Conservation (phyloP, 64 coral and sea anemone species). For the Platygyra sinensis region DNA sequence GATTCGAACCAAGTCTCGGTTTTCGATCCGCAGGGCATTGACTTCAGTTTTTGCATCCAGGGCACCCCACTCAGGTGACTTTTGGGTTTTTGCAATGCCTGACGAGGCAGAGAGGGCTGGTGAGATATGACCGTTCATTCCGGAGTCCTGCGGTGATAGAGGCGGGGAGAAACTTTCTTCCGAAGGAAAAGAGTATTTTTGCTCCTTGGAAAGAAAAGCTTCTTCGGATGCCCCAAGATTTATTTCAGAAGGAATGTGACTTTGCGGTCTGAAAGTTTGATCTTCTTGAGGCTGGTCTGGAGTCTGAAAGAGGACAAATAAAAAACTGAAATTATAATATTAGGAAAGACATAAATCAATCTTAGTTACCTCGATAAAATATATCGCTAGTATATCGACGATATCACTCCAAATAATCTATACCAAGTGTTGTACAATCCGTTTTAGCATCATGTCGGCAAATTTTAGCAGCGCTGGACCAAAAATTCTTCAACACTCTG, state of each 20-base stretch:
- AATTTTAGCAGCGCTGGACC: not conserved
- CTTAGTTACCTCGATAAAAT: too few species aligned
- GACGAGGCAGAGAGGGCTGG: not conserved
- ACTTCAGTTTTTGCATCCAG: slow-evolving; percentile 8
- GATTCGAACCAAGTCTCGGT: not conserved
- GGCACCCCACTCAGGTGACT: not conserved
- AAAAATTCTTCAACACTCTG: not conserved
- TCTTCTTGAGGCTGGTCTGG: not conserved
- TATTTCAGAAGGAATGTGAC: not conserved
- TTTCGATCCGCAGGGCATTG: slow-evolving; percentile 7
- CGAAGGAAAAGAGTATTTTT: not conserved
- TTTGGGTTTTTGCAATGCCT: not conserved
- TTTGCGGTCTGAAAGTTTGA: not conserved
- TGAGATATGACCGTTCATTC: slow-evolving; percentile 9
- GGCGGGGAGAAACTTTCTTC: slow-evolving; percentile 22
- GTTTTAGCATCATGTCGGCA: not conserved
- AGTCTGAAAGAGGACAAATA: not conserved
- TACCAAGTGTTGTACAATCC: not conserved
- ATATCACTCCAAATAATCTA: not conserved
- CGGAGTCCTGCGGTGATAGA: not conserved
- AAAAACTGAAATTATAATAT: not conserved
- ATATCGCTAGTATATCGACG: too few species aligned
- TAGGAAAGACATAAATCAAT: not conserved
- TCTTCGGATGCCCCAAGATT: not conserved
- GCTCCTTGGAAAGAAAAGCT: not conserved